These are phyloP conservation scores for Eclectus roratus DNA, from an alignment of 2,113 vertebrate genomes.

Conservation along the genomic window DNA sequence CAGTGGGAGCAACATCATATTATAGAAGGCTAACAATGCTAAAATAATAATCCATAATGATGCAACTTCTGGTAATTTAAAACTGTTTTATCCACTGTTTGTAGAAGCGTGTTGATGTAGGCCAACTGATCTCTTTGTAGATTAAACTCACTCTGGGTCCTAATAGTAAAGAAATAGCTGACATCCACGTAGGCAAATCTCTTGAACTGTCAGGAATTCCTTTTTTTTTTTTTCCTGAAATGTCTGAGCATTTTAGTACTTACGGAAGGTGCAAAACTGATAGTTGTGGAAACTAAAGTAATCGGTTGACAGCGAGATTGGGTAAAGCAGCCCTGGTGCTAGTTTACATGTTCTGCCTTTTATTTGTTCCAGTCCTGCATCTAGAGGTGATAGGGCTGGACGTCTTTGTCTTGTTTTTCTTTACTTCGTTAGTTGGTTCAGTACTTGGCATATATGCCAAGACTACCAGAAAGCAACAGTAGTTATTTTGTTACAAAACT, in stretches of 20 bases:
- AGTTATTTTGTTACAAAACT: not conserved
- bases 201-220: not conserved
- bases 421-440: not conserved
- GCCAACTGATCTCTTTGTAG: slow-evolving; percentile 58
- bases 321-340: not conserved
- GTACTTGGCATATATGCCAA: not conserved
- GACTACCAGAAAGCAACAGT: not conserved
- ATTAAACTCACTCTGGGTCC: slow-evolving; percentile 45
- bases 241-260: not conserved
- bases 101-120: slow-evolving; percentile 63
- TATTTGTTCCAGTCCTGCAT: not conserved
- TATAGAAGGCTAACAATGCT: slow-evolving; percentile 78
- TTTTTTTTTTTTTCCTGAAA: not conserved
- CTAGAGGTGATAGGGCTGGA: not conserved
- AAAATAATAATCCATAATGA: slow-evolving; percentile 79
- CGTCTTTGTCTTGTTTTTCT: not conserved
- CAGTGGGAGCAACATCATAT: slow-evolving; percentile 75
- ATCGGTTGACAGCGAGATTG: not conserved
- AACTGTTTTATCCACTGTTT: slow-evolving; percentile 72
- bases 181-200: not conserved
- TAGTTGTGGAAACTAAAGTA: not conserved
- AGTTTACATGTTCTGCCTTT: not conserved
- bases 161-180: slow-evolving; percentile 31
- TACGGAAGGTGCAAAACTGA: not conserved
- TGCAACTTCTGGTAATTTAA: slow-evolving; percentile 77